These are phyloP conservation scores for Hydrolagus colliei DNA, from an alignment of 2,797 vertebrate genomes.

Conservation along the genomic window DNA sequence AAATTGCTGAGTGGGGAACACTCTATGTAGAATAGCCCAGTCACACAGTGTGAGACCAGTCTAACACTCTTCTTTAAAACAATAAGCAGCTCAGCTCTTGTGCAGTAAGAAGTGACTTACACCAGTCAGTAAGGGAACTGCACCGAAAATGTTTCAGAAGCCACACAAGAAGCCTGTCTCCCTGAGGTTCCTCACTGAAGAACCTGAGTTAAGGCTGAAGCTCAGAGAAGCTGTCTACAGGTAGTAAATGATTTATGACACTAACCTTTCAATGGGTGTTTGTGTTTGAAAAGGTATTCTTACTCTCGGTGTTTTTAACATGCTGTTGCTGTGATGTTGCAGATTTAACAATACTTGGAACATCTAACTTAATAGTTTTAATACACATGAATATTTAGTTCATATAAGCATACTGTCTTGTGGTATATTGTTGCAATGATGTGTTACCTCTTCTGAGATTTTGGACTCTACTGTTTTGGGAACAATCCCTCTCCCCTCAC, in stretches of 20 bases:
- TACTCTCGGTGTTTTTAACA: background rate
- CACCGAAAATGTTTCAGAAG: constrained; percentile 46
- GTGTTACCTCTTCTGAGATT: background rate
- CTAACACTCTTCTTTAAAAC: constrained; percentile 37
- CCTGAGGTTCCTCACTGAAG: constrained; percentile 37
- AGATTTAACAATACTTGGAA: background rate
- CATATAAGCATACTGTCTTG: background rate
- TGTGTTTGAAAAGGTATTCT: background rate
- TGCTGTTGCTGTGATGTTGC: background rate
- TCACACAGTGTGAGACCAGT: constrained; percentile 42
- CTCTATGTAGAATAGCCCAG: constrained; percentile 42
- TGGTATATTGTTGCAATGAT: background rate
- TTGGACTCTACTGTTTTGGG: background rate
- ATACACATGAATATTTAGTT: too few species aligned
- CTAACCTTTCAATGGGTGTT: background rate
- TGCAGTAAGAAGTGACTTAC: constrained; percentile 42
- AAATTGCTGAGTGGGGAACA: constrained; percentile 48
- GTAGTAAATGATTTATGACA: constrained; percentile 46
- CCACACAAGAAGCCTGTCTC: constrained; percentile 38
- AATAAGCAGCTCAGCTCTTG: constrained; percentile 41
- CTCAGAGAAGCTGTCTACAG: constrained; percentile 56
- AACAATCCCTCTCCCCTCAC: background rate
- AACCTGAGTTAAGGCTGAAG: constrained; percentile 45
- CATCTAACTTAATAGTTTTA: background rate
- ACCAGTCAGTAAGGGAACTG: constrained; percentile 43